phyloP scores from a whole-genome alignment of 2,113 vertebrate species.

The Microtus richardsoni region DNA sequence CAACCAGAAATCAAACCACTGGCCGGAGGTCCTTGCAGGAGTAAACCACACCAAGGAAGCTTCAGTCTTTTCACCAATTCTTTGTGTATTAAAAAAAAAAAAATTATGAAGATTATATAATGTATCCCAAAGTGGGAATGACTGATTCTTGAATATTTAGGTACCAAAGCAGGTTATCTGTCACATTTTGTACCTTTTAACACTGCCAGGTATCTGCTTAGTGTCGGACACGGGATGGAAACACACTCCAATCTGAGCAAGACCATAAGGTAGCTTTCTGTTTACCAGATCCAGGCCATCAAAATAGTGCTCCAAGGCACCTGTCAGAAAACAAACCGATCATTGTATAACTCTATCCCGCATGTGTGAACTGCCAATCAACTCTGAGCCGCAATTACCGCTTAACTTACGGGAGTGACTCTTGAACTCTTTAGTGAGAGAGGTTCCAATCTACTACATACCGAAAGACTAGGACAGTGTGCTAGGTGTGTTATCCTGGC shows the following conservation, averaged over 20 bases:
- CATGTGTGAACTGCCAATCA: background rate
- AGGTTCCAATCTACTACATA: slow-evolving; percentile 40
- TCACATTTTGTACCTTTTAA: slow-evolving; percentile 79
- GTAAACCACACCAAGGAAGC: slow-evolving; percentile 96
- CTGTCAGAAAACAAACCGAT: slow-evolving; percentile 82
- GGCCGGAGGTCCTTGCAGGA: slow-evolving; percentile 92
- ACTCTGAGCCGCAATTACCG: background rate
- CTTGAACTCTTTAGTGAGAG: background rate
- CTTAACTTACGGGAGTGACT: background rate
- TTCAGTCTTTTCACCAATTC: slow-evolving; percentile 90
- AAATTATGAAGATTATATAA: slow-evolving; percentile 74
- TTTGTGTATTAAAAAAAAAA: slow-evolving; percentile 80
- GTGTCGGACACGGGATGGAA: slow-evolving; percentile 85
- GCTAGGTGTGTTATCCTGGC: background rate
- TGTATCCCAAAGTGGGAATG: slow-evolving; percentile 30
- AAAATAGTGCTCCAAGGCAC: slow-evolving; percentile 91
- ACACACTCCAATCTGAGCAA: slow-evolving; percentile 93
- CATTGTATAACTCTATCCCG: background rate
- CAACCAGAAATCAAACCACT: slow-evolving; percentile 98
- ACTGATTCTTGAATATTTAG: background rate
- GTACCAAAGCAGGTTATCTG: slow-evolving; percentile 4
- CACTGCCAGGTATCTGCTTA: slow-evolving; percentile 1
- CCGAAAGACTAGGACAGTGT: background rate
- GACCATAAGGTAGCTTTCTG: slow-evolving; percentile 93
- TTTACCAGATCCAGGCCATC: slow-evolving; percentile 91